These are phyloP conservation scores for Pyrocoelia pectoralis DNA, from an alignment of 2,888 invertebrate genomes.

Conservation along the genomic window DNA sequence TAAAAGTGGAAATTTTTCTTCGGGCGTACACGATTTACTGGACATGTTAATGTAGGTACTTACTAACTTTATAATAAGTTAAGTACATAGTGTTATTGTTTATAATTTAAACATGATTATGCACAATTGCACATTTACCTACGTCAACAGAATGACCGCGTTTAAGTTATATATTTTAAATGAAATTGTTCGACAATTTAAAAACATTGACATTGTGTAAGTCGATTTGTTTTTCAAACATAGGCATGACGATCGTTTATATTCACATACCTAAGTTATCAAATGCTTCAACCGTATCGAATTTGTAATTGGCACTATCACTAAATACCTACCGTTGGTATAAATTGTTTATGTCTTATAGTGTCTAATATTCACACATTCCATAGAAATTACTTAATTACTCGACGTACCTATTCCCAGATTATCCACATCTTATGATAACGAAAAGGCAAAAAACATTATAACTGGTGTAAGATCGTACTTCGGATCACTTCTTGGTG, in stretches of 20 bases:
- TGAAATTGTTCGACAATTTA: constrained; percentile 19
- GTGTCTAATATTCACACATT: too few relatives aligned
- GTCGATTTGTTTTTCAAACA: constrained; percentile 17
- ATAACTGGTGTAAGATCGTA: too few relatives aligned
- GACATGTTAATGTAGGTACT: constrained; percentile 27
- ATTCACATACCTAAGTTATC: neutral
- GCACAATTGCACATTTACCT: constrained; percentile 25
- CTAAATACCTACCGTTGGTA: too few relatives aligned
- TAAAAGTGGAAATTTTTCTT: constrained; percentile 56
- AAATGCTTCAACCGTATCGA: neutral
- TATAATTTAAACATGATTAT: constrained; percentile 9
- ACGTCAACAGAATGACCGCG: constrained; percentile 13
- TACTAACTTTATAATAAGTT: too few relatives aligned
- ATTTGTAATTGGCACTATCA: neutral
- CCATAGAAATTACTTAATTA: too few relatives aligned
- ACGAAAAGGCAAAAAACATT: too few relatives aligned
- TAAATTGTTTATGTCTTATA: too few relatives aligned
- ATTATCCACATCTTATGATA: too few relatives aligned
- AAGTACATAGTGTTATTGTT: neutral
- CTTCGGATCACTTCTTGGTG: too few relatives aligned
- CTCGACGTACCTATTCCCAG: too few relatives aligned
- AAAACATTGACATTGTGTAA: constrained; percentile 26
- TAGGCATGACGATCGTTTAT: constrained; percentile 5
- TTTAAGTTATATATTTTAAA: constrained; percentile 15
- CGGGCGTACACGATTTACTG: constrained; percentile 32